phyloP scores from a whole-genome alignment of 2,797 vertebrate genomes.

The Sebastes iracundus region DNA sequence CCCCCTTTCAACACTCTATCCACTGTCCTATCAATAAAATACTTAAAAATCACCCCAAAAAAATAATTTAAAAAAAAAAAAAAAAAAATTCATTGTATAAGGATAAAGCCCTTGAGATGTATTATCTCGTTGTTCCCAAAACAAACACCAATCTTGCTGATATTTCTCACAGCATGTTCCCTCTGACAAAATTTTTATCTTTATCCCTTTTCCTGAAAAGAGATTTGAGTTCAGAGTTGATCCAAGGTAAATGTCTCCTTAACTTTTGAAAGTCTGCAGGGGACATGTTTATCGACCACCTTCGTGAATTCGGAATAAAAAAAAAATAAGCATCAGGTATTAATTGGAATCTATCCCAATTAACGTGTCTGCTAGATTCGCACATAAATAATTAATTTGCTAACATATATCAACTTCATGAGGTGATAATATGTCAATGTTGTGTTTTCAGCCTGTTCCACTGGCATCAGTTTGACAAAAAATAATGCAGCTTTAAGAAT shows the following conservation, averaged over 20 bases:
- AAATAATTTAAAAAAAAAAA: too few species aligned
- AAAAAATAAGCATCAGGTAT: neutral
- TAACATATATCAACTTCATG: neutral
- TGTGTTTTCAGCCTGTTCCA: neutral
- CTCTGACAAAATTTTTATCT: neutral
- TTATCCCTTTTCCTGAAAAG: neutral
- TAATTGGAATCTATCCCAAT: neutral
- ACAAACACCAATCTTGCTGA: neutral
- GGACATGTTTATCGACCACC: neutral
- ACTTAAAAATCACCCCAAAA: too few species aligned
- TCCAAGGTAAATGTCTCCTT: neutral
- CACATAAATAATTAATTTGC: neutral
- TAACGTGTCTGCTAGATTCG: neutral
- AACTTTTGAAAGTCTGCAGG: neutral
- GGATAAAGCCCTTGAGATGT: neutral
- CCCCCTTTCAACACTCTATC: too few species aligned
- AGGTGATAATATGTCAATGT: neutral
- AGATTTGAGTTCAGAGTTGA: neutral
- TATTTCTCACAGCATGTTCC: neutral
- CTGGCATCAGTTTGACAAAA: neutral
- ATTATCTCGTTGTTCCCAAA: neutral
- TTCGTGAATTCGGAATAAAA: neutral
- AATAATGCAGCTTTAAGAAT: neutral
- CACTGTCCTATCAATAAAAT: too few species aligned
- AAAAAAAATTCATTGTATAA: neutral